Conservation (phyloP, 1,140 invertebrate genomes). For the Lepidostoma basale region DNA sequence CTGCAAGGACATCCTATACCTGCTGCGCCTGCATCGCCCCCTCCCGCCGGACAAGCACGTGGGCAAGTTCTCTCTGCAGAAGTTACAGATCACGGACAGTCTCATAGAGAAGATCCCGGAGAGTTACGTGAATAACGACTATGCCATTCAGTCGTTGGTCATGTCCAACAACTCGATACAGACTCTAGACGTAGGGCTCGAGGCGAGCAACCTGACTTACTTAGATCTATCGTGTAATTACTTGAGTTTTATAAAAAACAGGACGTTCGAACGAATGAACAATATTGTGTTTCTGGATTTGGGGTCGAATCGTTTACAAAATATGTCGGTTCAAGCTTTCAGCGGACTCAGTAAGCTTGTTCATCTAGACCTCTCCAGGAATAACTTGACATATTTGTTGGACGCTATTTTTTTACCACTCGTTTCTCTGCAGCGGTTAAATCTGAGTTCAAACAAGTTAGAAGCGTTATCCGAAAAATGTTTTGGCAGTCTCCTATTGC, state of each 20-base stretch:
- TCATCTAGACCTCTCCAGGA: conserved; percentile 67
- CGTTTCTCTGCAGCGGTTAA: conserved; percentile 69
- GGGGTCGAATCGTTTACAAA: conserved; percentile 53
- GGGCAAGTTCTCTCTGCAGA: neutral
- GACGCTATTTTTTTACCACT: conserved; percentile 64
- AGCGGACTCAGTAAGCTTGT: conserved; percentile 59
- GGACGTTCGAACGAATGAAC: conserved; percentile 52
- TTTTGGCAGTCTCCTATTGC: conserved; percentile 68
- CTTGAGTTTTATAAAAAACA: conserved; percentile 48
- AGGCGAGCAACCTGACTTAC: conserved; percentile 50
- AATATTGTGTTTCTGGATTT: conserved; percentile 52
- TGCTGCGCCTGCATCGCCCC: conserved; percentile 48
- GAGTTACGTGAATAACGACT: conserved; percentile 47
- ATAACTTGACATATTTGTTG: conserved; percentile 64
- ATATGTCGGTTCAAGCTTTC: conserved; percentile 57
- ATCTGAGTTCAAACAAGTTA: conserved; percentile 74
- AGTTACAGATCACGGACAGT: conserved; percentile 38
- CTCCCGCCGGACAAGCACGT: neutral
- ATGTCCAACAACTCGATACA: conserved; percentile 54
- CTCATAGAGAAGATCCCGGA: conserved; percentile 33
- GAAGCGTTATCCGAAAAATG: conserved; percentile 61
- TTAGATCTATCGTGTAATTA: conserved; percentile 58
- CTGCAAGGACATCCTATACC: conserved; percentile 49
- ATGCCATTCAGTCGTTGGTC: conserved; percentile 52
- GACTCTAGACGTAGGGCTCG: conserved; percentile 51